Conservation (phyloP, 2,113 vertebrate species). For the Corythornis cristatus region DNA sequence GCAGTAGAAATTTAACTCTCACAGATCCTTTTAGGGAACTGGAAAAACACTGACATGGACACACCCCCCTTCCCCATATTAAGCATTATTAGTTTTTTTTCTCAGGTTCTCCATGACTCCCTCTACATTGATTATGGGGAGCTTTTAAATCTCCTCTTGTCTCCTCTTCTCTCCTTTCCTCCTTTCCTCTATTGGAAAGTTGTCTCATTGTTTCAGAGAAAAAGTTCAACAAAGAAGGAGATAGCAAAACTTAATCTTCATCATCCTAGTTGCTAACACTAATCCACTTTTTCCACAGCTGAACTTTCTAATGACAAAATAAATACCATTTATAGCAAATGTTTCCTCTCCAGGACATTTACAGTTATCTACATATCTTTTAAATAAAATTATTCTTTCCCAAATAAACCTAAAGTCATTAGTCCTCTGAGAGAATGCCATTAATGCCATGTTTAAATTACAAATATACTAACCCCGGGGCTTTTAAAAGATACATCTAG, state of each 20-base stretch:
- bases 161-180: neutral
- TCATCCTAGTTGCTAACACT: neutral
- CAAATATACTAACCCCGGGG: neutral
- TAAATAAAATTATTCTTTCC: neutral
- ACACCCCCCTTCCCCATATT: neutral
- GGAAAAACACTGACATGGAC: neutral
- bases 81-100: neutral
- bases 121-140: neutral
- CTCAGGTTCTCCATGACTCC: neutral
- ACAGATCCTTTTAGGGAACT: neutral
- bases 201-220: neutral
- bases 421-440: neutral
- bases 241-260: neutral
- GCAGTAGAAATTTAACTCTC: neutral
- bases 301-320: neutral
- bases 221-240: neutral
- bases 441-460: neutral
- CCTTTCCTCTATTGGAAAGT: neutral
- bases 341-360: neutral
- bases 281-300: neutral
- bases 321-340: neutral
- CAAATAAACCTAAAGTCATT: neutral
- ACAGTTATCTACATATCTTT: neutral
- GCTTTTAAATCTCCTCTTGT: neutral
- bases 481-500: neutral